Evolutionary conservation across 1,140 invertebrate genomes (phyloP), one percentile per base, ranked within the genome.

Genomic region (Bombus haemorrhoidalis): DNA sequence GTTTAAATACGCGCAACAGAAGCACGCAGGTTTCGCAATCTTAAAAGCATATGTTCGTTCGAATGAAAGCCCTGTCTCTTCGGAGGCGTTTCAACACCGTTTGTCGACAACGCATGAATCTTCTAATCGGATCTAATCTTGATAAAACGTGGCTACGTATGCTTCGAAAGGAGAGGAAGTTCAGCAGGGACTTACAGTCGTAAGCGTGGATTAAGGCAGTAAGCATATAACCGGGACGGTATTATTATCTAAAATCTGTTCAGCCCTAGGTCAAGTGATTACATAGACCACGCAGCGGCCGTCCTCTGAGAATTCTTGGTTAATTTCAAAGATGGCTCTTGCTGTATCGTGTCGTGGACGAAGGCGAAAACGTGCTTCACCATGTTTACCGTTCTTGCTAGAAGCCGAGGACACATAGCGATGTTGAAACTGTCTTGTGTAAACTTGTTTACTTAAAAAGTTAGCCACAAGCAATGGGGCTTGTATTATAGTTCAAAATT

Each of bases 191-290:
- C 68, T 89, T 87, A 89, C 73, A 78, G 83, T 81, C 77, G 59
- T 85, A 87, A 89, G 82, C 82, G 53, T 78, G 82, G 86, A 87
- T 89, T 89, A 89, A 81, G 72, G 8, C 64, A 34, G 68, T 81
- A 88, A 87, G 86, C 82, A 87, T 88, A 79, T 87, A 85, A 88
- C 53, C 43, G 59, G 47, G 59, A 12, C 18, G 25, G 39, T 89
- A 87, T 85, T 85, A 89, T 89, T 89, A 88, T 81, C 86, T 85
- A 85, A 89, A 89, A 87, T 88, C 87, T 85, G 74, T 64, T 37
- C 47, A 62, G 57, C 32, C 25, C 39, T 18, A 9, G 73, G 28
- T 57, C 37, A 71, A 85, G 82, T 81, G 78, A 81, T 89, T 78
- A 85, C 62, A 81, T 78, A 81, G 82, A 85, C 77, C 32, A n/a